phyloP scores from a whole-genome alignment of 35 echinoderm and acorn worm genomes.

The Apostichopus californicus region DNA sequence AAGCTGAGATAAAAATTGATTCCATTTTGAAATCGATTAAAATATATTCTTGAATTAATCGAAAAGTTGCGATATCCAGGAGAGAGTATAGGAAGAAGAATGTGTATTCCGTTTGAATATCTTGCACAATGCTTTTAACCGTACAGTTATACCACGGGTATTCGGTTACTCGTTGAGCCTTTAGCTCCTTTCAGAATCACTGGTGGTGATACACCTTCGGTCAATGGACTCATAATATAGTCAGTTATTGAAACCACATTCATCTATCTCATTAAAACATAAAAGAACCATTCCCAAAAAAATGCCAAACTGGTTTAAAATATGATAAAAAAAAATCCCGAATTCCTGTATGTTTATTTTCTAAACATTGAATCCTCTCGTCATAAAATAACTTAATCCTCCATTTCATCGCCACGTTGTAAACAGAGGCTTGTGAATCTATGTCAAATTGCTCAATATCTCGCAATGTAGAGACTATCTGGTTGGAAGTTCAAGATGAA shows the following conservation, averaged over 20 bases:
- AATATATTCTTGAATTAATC: too few relatives aligned
- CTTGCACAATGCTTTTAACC: too few relatives aligned
- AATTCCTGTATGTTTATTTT: constrained; percentile 35
- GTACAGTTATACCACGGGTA: too few relatives aligned
- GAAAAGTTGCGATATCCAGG: too few relatives aligned
- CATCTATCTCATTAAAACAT: background rate
- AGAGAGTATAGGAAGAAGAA: too few relatives aligned
- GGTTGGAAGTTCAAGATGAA: constrained; percentile 23
- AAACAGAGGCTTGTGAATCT: constrained; percentile 24
- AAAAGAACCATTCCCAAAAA: background rate
- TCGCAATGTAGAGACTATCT: background rate
- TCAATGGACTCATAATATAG: background rate
- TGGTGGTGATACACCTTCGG: background rate
- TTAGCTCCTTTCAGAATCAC: too few relatives aligned
- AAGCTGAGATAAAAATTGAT: too few relatives aligned
- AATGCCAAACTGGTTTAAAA: background rate
- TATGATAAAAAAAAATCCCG: background rate
- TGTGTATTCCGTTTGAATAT: too few relatives aligned
- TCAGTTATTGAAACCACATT: background rate
- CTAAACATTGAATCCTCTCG: constrained; percentile 33
- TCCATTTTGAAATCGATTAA: too few relatives aligned
- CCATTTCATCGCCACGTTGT: constrained; percentile 17
- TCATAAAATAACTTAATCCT: constrained; percentile 27
- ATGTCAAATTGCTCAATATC: constrained; percentile 29
- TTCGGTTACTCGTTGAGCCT: too few relatives aligned